Base-by-base conservation (phyloP, 2,113 vertebrate genomes). In the Hippocampus barbouri region DNA sequence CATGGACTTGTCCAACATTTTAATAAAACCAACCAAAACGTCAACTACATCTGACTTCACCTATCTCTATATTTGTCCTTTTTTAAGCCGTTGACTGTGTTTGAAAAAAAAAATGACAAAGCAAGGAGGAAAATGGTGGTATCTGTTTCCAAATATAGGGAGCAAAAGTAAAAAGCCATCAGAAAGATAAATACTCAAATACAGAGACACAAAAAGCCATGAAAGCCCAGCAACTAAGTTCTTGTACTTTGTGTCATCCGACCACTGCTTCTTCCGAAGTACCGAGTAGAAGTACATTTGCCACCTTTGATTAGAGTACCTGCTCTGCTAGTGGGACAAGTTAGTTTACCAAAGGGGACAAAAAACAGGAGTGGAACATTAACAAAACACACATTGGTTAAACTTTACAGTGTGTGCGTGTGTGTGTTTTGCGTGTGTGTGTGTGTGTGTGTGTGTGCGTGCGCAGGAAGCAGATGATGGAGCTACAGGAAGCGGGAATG, bases 381-480 rank as follows among this genome's bases (percentile, higher is more conserved):
- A 74, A 80, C 69, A 20, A 69, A 56, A 77, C 3, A 8, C 68
- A 6, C 6, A 34, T 38, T 38, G 34, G 34, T 38, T 38, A 38
- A 38, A 38, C 34, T 38, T 38, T 38, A 38, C 34, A 38, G 40
- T 73, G 40, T 1, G 16, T 57, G 69, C 18, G 57, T 68, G 72
- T 51, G 12, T 30, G 12, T 15, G 14, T 30, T 27, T 27, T 27
- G n/a, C 71, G 41, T 0, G 16, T 53, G 66, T 21, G 62, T 69
- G 72, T 51, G 14, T 60, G 16, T 53, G 66, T 21, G 62, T 69
- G 72, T 51, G 14, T 60, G 25, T 15, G 14, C 14, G 25, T 34
- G 8, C 2, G 47, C 84, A 99, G 97, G 72, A 93, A 94, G 74
- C 93, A 96, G 87, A 69, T 97, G 86, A 87, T 90, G 69, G 88